Evolutionary conservation across 1,140 invertebrate species (phyloP).

Genomic region (Anoplolepis gracilipes): DNA sequence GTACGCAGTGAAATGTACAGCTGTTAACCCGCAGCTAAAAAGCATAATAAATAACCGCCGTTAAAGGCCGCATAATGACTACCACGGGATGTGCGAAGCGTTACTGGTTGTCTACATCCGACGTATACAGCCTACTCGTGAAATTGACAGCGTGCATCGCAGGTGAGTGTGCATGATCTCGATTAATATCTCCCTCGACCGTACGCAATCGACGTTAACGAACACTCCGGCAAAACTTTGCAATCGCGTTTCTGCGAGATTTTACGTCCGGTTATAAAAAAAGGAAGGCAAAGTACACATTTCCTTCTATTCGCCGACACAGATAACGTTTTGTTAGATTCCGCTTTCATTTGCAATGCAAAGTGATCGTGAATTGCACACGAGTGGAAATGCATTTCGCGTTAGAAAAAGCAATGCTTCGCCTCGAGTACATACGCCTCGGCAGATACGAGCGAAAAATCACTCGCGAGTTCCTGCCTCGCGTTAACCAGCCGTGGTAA

Average conservation of each 20-base stretch:
- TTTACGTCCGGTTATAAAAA: not conserved
- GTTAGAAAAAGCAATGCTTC: constrained; percentile 40
- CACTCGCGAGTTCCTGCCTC: constrained; percentile 38
- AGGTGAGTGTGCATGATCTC: constrained; percentile 38
- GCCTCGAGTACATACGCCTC: not conserved
- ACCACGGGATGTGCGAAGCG: constrained; percentile 63
- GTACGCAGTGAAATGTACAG: constrained; percentile 75
- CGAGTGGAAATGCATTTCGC: constrained; percentile 45
- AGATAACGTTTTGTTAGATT: constrained; percentile 42
- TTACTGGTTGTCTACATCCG: constrained; percentile 43
- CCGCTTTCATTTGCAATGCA: constrained; percentile 66
- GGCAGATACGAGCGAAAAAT: constrained; percentile 47
- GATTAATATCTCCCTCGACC: constrained; percentile 41
- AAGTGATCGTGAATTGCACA: constrained; percentile 31
- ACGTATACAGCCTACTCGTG: constrained; percentile 11
- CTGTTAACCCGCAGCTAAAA: constrained; percentile 81
- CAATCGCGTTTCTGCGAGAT: not conserved
- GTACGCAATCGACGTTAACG: constrained; percentile 25
- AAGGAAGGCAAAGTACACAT: not conserved
- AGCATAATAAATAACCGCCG: constrained; percentile 72
- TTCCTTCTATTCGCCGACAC: constrained; percentile 21
- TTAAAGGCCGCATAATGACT: constrained; percentile 70
- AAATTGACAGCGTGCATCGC: constrained; percentile 44
- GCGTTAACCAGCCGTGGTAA: not conserved
- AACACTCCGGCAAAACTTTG: not conserved